phyloP scores from a whole-genome alignment of 2,113 vertebrate genomes.

The Anarrhichthys ocellatus region DNA sequence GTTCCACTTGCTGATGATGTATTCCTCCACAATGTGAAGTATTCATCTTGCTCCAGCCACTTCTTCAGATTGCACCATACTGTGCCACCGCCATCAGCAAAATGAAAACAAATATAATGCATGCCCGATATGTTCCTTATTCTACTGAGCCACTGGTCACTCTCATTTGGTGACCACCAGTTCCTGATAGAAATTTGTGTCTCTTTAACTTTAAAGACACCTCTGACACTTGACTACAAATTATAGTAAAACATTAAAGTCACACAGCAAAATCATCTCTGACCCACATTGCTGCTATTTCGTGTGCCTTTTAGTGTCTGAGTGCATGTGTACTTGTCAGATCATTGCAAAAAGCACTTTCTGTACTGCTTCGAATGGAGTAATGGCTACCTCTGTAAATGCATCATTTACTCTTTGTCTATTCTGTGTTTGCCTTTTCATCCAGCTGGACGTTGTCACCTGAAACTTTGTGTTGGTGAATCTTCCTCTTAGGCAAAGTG shows the following conservation, averaged over 20 bases:
- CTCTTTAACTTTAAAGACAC: not conserved
- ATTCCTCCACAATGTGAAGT: constrained; percentile 2
- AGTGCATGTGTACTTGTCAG: not conserved
- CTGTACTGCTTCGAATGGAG: constrained; percentile 8
- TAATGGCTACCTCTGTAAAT: not conserved
- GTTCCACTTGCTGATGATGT: constrained; percentile 27
- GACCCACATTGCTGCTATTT: not conserved
- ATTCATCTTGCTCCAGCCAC: constrained; percentile 8
- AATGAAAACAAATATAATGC: not conserved
- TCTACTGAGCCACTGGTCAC: not conserved
- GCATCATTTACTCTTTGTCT: constrained; percentile 17
- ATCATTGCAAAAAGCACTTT: not conserved
- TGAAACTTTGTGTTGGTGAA: constrained; percentile 33
- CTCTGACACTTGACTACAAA: not conserved
- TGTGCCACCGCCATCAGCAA: not conserved
- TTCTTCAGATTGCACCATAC: constrained; percentile 8
- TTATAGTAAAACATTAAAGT: not conserved
- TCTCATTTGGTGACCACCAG: not conserved
- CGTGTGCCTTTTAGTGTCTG: not conserved
- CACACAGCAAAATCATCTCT: not conserved
- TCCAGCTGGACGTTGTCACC: not conserved
- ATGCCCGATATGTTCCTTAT: not conserved
- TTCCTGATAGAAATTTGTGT: not conserved
- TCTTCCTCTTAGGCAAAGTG: constrained; percentile 14
- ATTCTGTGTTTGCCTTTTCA: not conserved